Conservation (phyloP, 2,797 vertebrate species). For the Spinus pinus region DNA sequence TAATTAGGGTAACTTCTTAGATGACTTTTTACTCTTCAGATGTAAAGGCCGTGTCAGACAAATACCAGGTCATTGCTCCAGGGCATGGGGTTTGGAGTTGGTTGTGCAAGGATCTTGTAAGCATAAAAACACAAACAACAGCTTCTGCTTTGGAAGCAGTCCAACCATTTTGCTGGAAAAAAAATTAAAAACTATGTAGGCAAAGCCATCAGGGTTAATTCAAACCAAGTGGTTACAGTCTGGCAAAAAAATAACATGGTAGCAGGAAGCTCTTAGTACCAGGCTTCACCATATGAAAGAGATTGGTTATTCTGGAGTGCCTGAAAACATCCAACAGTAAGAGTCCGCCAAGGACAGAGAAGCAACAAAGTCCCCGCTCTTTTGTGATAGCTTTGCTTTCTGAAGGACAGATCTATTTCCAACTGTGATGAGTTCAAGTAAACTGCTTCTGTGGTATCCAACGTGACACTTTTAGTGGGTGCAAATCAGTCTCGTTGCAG, state of each 20-base stretch:
- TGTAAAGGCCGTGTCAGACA: background rate
- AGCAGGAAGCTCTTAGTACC: background rate
- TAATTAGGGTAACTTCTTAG: background rate
- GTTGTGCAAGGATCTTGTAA: background rate
- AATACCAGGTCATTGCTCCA: background rate
- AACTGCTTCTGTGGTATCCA: background rate
- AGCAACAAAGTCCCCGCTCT: fast-evolving
- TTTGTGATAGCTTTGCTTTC: background rate
- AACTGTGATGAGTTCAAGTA: background rate
- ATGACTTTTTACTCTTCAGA: background rate
- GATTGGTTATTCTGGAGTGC: background rate
- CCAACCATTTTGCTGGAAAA: background rate
- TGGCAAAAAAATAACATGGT: background rate
- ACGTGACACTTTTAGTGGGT: background rate
- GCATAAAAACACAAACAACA: background rate
- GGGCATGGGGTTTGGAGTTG: background rate
- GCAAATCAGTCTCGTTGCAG: background rate
- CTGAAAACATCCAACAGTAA: background rate
- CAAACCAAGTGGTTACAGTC: background rate
- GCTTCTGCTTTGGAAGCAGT: background rate
- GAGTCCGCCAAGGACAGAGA: background rate
- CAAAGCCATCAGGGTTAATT: background rate
- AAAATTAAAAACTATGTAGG: background rate
- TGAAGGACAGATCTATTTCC: background rate
- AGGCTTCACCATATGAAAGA: background rate